Evolutionary conservation across 2,113 vertebrate species (phyloP), one percentile per base, ranked within the genome.

Genomic region (Eubucco bourcierii): DNA sequence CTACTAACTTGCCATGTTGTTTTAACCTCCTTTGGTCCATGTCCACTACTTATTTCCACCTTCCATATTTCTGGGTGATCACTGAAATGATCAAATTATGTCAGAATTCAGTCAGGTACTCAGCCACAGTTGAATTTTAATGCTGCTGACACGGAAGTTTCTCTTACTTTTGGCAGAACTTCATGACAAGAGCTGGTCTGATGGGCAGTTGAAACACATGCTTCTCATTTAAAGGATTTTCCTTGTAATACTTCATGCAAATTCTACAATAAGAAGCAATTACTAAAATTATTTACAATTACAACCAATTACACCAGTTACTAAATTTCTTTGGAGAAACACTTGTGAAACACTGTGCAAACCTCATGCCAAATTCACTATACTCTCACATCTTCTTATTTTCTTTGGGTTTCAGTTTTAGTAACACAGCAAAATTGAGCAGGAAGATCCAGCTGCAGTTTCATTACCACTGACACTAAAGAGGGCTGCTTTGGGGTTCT

Each of bases 231-330:
- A 99, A 97, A 68, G 98, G 97, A 65, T 98, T 98, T 56, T 98
- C 98, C 93, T 98, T 98, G 86, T 99, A 99, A 90, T 99, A 98
- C 70, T 98, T 98, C 95, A 99, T 97, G 97, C 99, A 99, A 17
- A 98, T 98, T 90, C 99, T 99, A 46, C 41, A 83, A 79, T 1
- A 90, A 33, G 29, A 2, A 81, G n/a, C 29, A 90, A 37, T 52
- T 52, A 52, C 50, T 52, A 17, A 52, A 24, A 23, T 52, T 52
- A 52, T 52, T 52, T 52, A 24, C 50, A 52, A 52, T 52, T 52
- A 52, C 23, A 52, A 52, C 12, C 50, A 24, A 24, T 52, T 52
- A 24, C 50, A 52, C 9, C 10, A 31, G 41, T 85, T 77, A 72
- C 1, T 44, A 28, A 56, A 33, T n/a, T 27, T 61, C 56, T 79